Evolutionary conservation across 2,113 vertebrate genomes (phyloP).

Genomic region (Taxidea taxus): DNA sequence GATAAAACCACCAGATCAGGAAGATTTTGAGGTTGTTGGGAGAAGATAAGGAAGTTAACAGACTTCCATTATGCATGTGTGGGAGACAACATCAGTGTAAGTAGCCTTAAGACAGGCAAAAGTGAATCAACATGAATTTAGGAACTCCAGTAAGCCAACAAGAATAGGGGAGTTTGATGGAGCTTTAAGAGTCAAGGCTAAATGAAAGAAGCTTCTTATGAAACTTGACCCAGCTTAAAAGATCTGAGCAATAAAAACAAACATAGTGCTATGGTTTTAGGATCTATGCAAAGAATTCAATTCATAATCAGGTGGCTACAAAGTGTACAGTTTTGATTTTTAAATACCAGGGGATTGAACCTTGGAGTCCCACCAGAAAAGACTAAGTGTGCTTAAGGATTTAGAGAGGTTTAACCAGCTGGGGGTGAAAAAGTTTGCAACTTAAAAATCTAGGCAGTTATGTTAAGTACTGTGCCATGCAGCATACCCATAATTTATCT

Average conservation of each 20-base stretch:
- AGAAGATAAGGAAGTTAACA: not conserved
- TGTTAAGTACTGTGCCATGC: not conserved
- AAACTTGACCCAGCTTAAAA: constrained; percentile 50
- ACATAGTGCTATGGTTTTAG: not conserved
- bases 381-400: not conserved
- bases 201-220: constrained; percentile 9
- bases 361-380: not conserved
- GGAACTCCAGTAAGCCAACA: not conserved
- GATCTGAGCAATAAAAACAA: not conserved
- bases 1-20: not conserved
- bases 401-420: constrained; percentile 38
- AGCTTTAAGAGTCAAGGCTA: not conserved
- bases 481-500: not conserved
- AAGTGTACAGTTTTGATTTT: constrained; percentile 4
- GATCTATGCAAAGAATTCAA: not conserved
- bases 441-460: not conserved
- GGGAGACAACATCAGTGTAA: not conserved
- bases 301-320: not conserved
- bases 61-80: not conserved
- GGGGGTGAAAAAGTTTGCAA: not conserved
- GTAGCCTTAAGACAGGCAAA: not conserved
- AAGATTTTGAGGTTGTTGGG: not conserved
- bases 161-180: not conserved
- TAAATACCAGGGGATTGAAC: constrained; percentile 22
- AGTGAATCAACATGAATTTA: not conserved